Evolutionary conservation across 2,888 invertebrate genomes (phyloP).

Genomic region (Synergus laeviventris): DNA sequence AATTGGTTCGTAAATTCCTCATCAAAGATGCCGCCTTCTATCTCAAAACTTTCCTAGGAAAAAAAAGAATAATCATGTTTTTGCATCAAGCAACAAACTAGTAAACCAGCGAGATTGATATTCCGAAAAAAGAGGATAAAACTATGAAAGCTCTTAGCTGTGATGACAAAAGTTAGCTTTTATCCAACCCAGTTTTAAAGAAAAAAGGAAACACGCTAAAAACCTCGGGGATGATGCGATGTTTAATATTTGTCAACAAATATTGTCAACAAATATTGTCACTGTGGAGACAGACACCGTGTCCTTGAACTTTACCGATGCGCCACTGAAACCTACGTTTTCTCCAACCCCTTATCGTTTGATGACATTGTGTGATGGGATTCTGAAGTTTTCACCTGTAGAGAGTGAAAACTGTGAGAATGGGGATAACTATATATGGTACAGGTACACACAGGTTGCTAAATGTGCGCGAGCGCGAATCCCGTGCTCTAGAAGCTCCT

Average conservation of each 20-base stretch:
- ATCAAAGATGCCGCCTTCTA: conserved; percentile 40
- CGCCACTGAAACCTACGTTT: neutral
- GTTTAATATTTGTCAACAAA: conserved; percentile 13
- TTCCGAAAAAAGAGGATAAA: neutral
- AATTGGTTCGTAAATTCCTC: conserved; percentile 39
- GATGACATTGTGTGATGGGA: neutral
- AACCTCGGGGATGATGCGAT: neutral
- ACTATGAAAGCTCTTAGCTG: neutral
- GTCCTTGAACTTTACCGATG: conserved; percentile 18
- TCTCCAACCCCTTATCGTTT: neutral
- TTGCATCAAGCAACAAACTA: conserved; percentile 1
- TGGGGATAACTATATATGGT: neutral
- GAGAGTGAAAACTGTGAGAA: neutral
- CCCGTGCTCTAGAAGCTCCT: conserved; percentile 36
- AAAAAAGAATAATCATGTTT: neutral
- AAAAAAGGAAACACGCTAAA: neutral
- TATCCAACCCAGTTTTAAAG: conserved; percentile 21
- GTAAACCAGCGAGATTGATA: conserved; percentile 9
- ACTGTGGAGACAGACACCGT: neutral
- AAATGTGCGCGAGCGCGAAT: conserved; percentile 39
- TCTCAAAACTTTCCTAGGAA: conserved; percentile 23
- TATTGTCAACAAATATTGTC: too few relatives aligned
- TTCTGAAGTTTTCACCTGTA: conserved; percentile 21
- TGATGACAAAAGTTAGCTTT: conserved; percentile 11
- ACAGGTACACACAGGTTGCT: conserved; percentile 6